Evolutionary conservation across 2,888 invertebrate genomes (phyloP).

Genomic region (Trissonchulus latispiculum): DNA sequence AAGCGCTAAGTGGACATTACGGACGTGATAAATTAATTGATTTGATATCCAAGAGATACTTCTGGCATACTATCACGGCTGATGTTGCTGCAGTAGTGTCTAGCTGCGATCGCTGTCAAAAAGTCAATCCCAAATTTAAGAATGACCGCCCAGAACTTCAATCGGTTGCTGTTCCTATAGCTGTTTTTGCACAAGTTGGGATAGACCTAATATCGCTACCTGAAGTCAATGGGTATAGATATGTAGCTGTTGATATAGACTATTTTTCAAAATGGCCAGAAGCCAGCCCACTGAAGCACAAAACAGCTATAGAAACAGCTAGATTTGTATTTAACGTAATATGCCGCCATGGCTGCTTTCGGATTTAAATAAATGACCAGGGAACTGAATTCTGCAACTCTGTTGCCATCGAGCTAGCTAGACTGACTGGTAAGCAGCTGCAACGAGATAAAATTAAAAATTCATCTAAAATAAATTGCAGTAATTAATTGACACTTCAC

Average conservation of each 20-base stretch:
- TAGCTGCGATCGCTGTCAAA: conserved; percentile 4
- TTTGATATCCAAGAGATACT: too few species aligned
- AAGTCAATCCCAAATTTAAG: not conserved
- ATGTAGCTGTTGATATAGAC: not conserved
- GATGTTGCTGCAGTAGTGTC: too few species aligned
- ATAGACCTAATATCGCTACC: too few species aligned
- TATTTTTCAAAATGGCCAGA: conserved; percentile 4
- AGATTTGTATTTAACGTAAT: not conserved
- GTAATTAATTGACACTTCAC: too few species aligned
- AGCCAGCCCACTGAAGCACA: not conserved
- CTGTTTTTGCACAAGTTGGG: too few species aligned
- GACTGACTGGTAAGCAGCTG: too few species aligned
- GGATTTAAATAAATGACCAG: conserved; percentile 1
- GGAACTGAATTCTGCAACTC: conserved; percentile 1
- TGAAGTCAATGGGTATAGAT: too few species aligned
- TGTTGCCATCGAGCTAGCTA: not conserved
- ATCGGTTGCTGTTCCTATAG: not conserved
- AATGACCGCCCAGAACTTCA: not conserved
- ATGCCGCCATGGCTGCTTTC: conserved; percentile 1
- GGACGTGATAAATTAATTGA: too few species aligned
- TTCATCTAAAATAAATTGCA: too few species aligned
- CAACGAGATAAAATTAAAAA: too few species aligned
- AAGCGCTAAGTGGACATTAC: too few species aligned
- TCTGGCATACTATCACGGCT: too few species aligned
- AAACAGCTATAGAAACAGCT: not conserved